Conservation (phyloP, 2,888 invertebrate genomes). For the Hylaea fasciaria region DNA sequence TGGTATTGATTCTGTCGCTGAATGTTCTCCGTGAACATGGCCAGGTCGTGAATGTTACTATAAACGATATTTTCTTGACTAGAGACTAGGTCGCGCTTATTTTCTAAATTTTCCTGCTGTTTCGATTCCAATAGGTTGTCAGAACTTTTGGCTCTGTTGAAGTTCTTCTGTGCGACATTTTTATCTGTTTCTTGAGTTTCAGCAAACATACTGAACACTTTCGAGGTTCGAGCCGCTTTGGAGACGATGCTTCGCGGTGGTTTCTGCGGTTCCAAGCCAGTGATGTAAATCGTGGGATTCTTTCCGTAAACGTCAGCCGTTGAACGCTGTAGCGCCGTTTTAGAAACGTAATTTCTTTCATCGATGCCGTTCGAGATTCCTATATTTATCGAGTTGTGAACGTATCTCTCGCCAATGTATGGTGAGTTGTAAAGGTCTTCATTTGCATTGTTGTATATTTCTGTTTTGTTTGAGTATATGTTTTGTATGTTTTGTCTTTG, state of each 20-base stretch:
- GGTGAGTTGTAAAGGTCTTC: conserved; percentile 77
- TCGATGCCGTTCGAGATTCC: conserved; percentile 76
- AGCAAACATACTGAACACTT: conserved; percentile 81
- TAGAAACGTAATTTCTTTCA: conserved; percentile 76
- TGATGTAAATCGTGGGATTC: conserved; percentile 79
- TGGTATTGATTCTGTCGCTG: conserved; percentile 77
- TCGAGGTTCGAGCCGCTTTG: conserved; percentile 78
- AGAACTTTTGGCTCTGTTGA: conserved; percentile 79
- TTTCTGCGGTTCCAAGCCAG: conserved; percentile 81
- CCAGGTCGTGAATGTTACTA: conserved; percentile 78
- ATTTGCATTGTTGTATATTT: conserved; percentile 73
- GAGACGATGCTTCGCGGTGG: conserved; percentile 79
- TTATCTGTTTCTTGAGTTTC: conserved; percentile 73
- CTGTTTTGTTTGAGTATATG: conserved; percentile 77
- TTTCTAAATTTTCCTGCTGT: conserved; percentile 74
- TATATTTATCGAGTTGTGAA: conserved; percentile 77
- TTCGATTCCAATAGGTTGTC: conserved; percentile 79
- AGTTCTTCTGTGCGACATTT: conserved; percentile 71
- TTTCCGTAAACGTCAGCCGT: conserved; percentile 74
- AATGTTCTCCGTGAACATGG: conserved; percentile 79
- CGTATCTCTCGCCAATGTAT: conserved; percentile 73
- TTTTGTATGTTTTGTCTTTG: conserved; percentile 75
- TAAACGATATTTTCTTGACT: conserved; percentile 83
- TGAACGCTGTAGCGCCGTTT: conserved; percentile 71
- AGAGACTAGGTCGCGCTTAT: conserved; percentile 77